Percentiles rank a stretch among this genome's conserved stretches.
Evolutionary conservation across 64 coral and sea anemone genomes (phyloP).

Genomic region (Cladopsammia gracilis): DNA sequence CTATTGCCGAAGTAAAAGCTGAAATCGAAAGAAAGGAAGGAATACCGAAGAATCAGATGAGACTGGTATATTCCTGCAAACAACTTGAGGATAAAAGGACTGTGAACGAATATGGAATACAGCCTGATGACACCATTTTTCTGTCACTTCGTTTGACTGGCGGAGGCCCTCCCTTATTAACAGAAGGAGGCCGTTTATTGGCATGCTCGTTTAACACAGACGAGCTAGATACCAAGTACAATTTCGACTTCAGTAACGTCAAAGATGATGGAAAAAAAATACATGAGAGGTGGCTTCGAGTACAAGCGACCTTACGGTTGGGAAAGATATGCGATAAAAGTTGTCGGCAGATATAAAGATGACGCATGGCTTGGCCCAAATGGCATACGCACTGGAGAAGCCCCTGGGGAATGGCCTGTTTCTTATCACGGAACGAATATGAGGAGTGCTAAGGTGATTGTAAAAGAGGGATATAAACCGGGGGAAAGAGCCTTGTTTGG

Average conservation of each 20-base stretch:
- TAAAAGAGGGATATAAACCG: slow-evolving; percentile 33
- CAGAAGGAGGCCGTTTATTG: no score
- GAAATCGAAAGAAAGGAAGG: background rate
- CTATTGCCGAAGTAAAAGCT: slow-evolving; percentile 50
- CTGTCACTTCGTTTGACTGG: slow-evolving; percentile 14
- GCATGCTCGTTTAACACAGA: background rate
- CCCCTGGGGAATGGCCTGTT: slow-evolving; percentile 63
- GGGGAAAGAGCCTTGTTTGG: background rate
- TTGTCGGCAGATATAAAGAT: slow-evolving; percentile 19
- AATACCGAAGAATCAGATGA: slow-evolving; percentile 7
- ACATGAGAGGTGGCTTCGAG: slow-evolving; percentile 55
- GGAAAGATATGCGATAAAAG: slow-evolving; percentile 69
- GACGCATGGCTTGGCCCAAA: slow-evolving; percentile 59
- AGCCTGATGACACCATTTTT: background rate
- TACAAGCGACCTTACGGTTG: slow-evolving; percentile 81
- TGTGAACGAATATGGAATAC: slow-evolving; percentile 14
- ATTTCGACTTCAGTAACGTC: slow-evolving; percentile 63
- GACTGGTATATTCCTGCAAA: slow-evolving; percentile 5
- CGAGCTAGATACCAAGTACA: slow-evolving; percentile 40
- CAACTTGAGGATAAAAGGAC: slow-evolving; percentile 13
- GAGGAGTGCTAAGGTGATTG: slow-evolving; percentile 3
- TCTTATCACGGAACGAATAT: slow-evolving; percentile 75
- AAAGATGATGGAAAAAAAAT: slow-evolving; percentile 66
- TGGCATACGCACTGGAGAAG: slow-evolving; percentile 37
- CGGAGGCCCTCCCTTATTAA: background rate